These are phyloP conservation scores for Cryptoblepharus egeriae DNA, from an alignment of 2,797 vertebrate species.

Conservation along the genomic window DNA sequence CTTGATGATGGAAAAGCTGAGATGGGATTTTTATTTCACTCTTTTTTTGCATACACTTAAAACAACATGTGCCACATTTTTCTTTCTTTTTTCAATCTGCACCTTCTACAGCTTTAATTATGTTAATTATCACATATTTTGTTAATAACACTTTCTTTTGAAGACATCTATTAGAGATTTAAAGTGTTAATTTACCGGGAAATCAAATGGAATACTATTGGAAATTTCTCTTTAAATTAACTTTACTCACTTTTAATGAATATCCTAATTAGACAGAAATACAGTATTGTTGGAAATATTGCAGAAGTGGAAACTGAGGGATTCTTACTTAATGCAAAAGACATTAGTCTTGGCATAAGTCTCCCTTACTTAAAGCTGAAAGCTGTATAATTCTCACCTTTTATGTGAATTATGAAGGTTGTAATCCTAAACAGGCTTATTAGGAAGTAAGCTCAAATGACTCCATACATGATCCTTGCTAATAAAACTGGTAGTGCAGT, in stretches of 20 bases:
- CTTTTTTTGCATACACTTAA: slow-evolving; percentile 55
- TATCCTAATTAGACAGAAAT: slow-evolving; percentile 70
- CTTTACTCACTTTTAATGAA: slow-evolving; percentile 75
- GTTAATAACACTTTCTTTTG: slow-evolving; percentile 76
- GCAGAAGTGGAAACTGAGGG: slow-evolving; percentile 60
- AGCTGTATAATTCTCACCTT: slow-evolving; percentile 29
- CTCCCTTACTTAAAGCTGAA: background rate
- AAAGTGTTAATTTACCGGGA: slow-evolving; percentile 74
- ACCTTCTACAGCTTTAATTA: slow-evolving; percentile 67
- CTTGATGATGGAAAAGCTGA: slow-evolving; percentile 34
- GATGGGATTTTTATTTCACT: slow-evolving; percentile 58
- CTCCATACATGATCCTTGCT: no score
- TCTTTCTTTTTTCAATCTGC: slow-evolving; percentile 1
- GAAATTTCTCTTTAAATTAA: slow-evolving; percentile 77
- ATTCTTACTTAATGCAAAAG: slow-evolving; percentile 56
- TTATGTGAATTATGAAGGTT: slow-evolving; percentile 27
- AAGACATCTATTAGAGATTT: slow-evolving; percentile 73
- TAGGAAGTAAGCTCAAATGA: no score
- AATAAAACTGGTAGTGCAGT: no score
- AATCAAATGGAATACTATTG: slow-evolving; percentile 69
- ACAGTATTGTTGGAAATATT: slow-evolving; percentile 71
- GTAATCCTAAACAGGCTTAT: no score
- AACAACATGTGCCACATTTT: slow-evolving; percentile 54
- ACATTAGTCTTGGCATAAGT: slow-evolving; percentile 51
- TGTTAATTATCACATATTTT: slow-evolving; percentile 77